Base-by-base conservation (phyloP, 2,113 vertebrate genomes). In the Mellivora capensis region DNA sequence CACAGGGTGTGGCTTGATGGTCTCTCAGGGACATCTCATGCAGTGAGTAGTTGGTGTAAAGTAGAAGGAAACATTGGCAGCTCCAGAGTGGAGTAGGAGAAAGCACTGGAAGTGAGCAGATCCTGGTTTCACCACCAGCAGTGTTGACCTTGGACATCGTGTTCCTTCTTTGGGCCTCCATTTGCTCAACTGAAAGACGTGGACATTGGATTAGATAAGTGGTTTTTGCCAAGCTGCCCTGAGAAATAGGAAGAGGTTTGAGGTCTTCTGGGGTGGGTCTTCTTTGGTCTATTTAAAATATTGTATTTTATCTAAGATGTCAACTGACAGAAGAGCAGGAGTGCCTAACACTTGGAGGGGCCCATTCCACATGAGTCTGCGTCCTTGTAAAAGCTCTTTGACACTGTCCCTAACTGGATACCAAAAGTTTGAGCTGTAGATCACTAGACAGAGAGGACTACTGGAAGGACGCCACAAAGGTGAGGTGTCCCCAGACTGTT, bases 41-140 rank as follows among this genome's bases (percentile, higher is more conserved):
- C 27, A 57, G 10, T 18, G 47, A 61, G 25, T 1, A 37, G 37
- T 42, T 25, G 10, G 6, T 3, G 2, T 2, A 5, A 79, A 15
- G 34, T 0, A 2, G 44, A 42, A 69, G 64, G 13, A 7, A 13
- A 37, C 6, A 7, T 0, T 0, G 9, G 57, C 34, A 64, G 29
- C 12, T 62, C 86, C 37, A 25, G 4, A 12, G 6, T 64, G 42
- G 27, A 14, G 27, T 3, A 23, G 11, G 7, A 67, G 81, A 88
- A 52, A 90, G 42, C n/a, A 1, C 42, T 8, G 14, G 31, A 71
- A n/a, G 7, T n/a, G 12, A 3, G 2, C 49, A 90, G 59, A 9
- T 42, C 47, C 15, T 13, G 21, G 34, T 25, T 67, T 92, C 54
- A 17, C 34, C 31, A 21, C 15, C 21, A 84, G 25, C 47, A n/a